Evolutionary conservation across 2,888 invertebrate genomes (phyloP).

Genomic region (Lithophane socia): DNA sequence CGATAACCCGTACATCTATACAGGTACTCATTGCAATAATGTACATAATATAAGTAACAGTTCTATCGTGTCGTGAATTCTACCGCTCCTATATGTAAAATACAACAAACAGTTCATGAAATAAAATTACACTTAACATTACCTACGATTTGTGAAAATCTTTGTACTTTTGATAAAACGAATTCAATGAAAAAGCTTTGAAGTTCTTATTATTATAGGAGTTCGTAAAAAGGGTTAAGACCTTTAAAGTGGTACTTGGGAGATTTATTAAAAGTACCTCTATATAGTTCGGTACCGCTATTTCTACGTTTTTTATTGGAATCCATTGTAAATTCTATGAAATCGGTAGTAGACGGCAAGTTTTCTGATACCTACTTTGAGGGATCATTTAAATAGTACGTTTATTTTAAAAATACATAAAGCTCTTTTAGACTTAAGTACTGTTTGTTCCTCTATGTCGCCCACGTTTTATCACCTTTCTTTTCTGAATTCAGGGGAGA

Average conservation of each 20-base stretch:
- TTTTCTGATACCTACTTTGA: slow-evolving; percentile 6
- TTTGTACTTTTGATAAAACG: slow-evolving; percentile 27
- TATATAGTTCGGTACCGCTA: background rate
- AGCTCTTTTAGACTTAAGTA: background rate
- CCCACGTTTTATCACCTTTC: too few species aligned
- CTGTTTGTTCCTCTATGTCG: too few species aligned
- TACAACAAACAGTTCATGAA: slow-evolving; percentile 11
- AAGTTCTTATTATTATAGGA: slow-evolving; percentile 22
- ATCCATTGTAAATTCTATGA: background rate
- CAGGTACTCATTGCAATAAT: background rate
- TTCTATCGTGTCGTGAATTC: background rate
- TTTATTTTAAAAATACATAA: background rate
- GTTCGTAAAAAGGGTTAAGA: slow-evolving; percentile 52
- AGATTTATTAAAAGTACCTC: slow-evolving; percentile 21
- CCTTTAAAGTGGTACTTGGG: slow-evolving; percentile 21
- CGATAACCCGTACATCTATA: background rate
- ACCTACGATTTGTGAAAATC: slow-evolving; percentile 13
- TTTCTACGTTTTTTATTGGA: background rate
- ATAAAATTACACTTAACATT: slow-evolving; percentile 21
- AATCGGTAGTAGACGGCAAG: slow-evolving; percentile 7
- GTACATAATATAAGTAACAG: background rate
- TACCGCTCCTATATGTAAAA: background rate
- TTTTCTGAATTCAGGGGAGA: background rate
- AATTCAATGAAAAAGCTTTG: slow-evolving; percentile 28
- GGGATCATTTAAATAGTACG: background rate